Evolutionary conservation across 2,888 invertebrate species (phyloP), one percentile per base, ranked within the genome.

Genomic region (Crossocerus cetratus): DNA sequence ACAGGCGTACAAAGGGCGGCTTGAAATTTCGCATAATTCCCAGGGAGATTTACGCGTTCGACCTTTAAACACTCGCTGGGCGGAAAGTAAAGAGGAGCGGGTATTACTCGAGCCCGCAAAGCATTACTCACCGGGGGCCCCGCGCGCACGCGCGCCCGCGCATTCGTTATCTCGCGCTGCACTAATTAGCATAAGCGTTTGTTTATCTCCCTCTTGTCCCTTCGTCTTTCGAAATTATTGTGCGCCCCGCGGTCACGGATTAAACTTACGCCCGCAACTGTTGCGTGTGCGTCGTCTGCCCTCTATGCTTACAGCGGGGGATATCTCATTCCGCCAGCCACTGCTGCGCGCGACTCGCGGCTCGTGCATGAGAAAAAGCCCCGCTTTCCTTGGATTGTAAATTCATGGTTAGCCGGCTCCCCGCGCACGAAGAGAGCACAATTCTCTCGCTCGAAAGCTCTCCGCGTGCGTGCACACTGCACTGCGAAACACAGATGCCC

Each of bases 111-210:
- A 56, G 45, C 71, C 68, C 61, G 58, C 70, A 54, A 74, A 63
- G 70, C 78, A 78, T 82, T 82, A 80, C 66, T 81, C 81, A 78
- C 72, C 13, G 32, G 32, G 32, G 71, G 72, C 61, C 44, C 55
- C 21, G 54, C 18, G 69, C 69, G n/a, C n/a, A n/a, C n/a, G n/a
- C n/a, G n/a, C n/a, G n/a, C n/a, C n/a, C n/a, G n/a, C n/a, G 68
- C 76, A 57, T 80, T 77, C 66, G 68, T 80, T 74, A 69, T 57
- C 67, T 59, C 49, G 56, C 53, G 45, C 67, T 43, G 44, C 45
- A 53, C 64, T 78, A 81, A 83, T 84, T 82, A 83, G 77, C 80
- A 81, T 82, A 82, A 84, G 78, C 81, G 80, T 78, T 78, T 78
- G 79, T 82, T 80, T 83, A 81, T 83, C 83, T 78, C 75, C 68